phyloP scores from a whole-genome alignment of 2,113 vertebrate genomes.

The Balaenoptera acutorostrata region DNA sequence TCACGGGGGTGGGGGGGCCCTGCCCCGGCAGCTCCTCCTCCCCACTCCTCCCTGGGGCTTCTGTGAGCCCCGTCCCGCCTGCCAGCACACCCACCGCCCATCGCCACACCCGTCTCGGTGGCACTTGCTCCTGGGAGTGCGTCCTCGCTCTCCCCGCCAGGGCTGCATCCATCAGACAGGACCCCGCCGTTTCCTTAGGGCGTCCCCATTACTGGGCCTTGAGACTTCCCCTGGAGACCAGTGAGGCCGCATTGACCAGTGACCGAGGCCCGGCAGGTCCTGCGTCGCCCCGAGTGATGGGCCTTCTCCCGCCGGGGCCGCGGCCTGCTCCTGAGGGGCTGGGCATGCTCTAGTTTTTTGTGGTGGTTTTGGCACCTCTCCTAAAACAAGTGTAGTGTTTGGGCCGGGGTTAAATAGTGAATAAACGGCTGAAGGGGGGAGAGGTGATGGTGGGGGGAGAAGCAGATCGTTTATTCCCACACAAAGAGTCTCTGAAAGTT shows the following conservation, averaged over 20 bases:
- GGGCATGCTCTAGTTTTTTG: fast-evolving
- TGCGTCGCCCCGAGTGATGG: fast-evolving
- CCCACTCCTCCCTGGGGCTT: background rate
- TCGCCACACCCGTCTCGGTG: fast-evolving
- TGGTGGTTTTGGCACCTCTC: fast-evolving
- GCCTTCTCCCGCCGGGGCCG: background rate
- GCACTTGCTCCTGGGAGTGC: fast-evolving
- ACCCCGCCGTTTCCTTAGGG: background rate
- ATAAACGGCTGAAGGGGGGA: fast-evolving
- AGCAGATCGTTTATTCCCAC: no score
- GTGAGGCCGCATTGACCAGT: fast-evolving
- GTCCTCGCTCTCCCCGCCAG: background rate
- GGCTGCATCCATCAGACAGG: fast-evolving
- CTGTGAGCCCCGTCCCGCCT: fast-evolving
- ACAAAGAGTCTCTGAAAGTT: background rate
- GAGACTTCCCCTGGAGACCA: no score
- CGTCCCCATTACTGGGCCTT: background rate
- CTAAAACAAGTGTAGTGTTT: background rate
- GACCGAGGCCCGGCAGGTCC: background rate
- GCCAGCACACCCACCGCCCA: fast-evolving
- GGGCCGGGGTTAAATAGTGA: no score
- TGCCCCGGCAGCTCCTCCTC: fast-evolving
- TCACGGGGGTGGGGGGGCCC: background rate
- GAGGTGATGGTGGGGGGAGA: background rate
- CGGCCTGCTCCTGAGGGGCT: background rate